phyloP scores from a whole-genome alignment of 2,888 invertebrate species.

The Scrobipalpa costella region DNA sequence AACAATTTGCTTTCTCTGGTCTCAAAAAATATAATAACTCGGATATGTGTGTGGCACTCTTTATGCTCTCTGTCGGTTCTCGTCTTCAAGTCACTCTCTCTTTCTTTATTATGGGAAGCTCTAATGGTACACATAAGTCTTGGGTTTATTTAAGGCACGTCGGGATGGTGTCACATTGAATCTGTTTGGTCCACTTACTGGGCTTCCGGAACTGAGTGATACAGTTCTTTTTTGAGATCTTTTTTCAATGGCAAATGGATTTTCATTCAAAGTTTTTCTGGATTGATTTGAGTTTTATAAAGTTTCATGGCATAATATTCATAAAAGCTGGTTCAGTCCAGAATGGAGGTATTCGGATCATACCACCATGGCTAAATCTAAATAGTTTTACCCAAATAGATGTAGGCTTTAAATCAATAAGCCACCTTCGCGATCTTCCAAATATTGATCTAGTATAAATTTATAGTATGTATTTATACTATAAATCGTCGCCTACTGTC shows the following conservation, averaged over 20 bases:
- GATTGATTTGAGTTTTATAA: background rate
- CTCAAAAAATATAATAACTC: background rate
- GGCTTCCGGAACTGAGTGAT: constrained; percentile 2
- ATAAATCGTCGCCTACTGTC: constrained; percentile 16
- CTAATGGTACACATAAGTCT: constrained; percentile 10
- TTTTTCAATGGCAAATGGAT: background rate
- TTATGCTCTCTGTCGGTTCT: background rate
- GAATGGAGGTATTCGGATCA: background rate
- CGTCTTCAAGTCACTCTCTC: constrained; percentile 11
- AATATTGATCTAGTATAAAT: background rate
- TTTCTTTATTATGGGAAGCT: constrained; percentile 9
- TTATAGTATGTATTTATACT: background rate
- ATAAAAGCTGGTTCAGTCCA: background rate
- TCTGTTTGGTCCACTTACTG: background rate
- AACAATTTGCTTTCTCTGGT: no score
- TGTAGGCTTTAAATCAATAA: constrained; percentile 13
- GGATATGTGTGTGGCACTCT: background rate
- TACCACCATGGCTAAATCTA: background rate
- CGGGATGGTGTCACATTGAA: background rate
- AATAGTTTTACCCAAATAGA: background rate
- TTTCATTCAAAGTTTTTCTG: background rate
- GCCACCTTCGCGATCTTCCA: constrained; percentile 13
- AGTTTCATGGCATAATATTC: background rate
- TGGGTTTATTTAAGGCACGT: constrained; percentile 6
- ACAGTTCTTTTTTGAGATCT: background rate